These are phyloP conservation scores for Harpalus rubripes DNA, from an alignment of 2,888 invertebrate genomes.

Conservation along the genomic window DNA sequence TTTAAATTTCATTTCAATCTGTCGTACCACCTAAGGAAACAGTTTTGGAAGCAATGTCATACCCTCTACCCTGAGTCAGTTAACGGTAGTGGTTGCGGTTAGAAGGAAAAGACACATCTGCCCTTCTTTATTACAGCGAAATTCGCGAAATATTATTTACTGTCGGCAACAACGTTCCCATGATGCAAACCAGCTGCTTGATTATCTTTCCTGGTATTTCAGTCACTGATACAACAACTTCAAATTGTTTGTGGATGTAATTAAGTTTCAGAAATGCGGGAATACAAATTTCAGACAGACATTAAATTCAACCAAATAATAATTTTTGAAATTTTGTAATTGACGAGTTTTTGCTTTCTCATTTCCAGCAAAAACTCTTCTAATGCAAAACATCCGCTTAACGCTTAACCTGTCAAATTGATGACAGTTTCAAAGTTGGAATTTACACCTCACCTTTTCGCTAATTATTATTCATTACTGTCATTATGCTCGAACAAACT, in stretches of 20 bases:
- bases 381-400: neutral
- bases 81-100: slow-evolving; percentile 30
- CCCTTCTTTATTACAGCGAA: slow-evolving; percentile 52
- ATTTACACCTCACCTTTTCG: slow-evolving; percentile 23
- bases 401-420: slow-evolving; percentile 30
- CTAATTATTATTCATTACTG: slow-evolving; percentile 28
- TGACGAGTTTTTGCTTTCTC: slow-evolving; percentile 54
- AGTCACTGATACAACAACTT: slow-evolving; percentile 57
- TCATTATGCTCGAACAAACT: neutral
- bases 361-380: slow-evolving; percentile 15
- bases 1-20: neutral
- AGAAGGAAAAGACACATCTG: slow-evolving; percentile 59
- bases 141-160: slow-evolving; percentile 62
- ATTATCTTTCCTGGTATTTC: slow-evolving; percentile 56
- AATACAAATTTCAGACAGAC: slow-evolving; percentile 45
- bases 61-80: neutral
- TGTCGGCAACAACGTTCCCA: slow-evolving; percentile 56
- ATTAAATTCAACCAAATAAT: slow-evolving; percentile 55
- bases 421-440: slow-evolving; percentile 27
- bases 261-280: slow-evolving; percentile 53
- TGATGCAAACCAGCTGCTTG: slow-evolving; percentile 62
- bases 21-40: neutral
- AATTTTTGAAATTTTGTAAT: slow-evolving; percentile 59
- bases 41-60: neutral
- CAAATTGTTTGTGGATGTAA: slow-evolving; percentile 56